Conservation (phyloP, 1,140 invertebrate genomes). For the Drosophila miranda region DNA sequence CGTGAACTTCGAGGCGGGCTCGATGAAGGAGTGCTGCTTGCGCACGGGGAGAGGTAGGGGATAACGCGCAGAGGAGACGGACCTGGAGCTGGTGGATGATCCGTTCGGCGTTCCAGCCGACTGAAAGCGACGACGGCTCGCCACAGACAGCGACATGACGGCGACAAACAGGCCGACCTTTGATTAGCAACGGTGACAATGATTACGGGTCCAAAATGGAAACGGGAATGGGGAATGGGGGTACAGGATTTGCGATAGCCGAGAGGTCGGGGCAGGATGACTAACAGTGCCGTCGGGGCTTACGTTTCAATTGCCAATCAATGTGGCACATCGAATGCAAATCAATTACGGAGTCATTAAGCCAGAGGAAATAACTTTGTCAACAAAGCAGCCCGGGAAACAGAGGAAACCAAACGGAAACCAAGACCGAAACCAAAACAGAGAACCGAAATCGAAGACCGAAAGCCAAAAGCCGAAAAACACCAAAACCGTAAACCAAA, state of each 20-base stretch:
- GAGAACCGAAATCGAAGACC: not conserved
- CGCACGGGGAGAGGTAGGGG: slow-evolving; percentile 37
- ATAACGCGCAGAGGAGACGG: slow-evolving; percentile 13
- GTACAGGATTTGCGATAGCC: not conserved
- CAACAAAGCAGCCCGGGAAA: slow-evolving; percentile 55
- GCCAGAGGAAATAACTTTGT: slow-evolving; percentile 72
- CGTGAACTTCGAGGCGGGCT: slow-evolving; percentile 47
- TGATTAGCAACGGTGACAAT: slow-evolving; percentile 61
- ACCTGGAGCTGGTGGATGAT: slow-evolving; percentile 11
- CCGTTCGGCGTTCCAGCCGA: slow-evolving; percentile 28
- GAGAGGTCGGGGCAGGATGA: not conserved
- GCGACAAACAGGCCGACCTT: slow-evolving; percentile 25
- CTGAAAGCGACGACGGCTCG: slow-evolving; percentile 67
- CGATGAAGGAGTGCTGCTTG: slow-evolving; percentile 73
- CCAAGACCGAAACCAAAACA: slow-evolving; percentile 12
- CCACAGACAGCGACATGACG: slow-evolving; percentile 70
- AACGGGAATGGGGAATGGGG: slow-evolving; percentile 22
- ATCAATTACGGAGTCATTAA: slow-evolving; percentile 77
- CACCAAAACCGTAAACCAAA: slow-evolving; percentile 20
- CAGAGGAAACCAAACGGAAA: not conserved
- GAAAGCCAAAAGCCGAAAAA: slow-evolving; percentile 3
- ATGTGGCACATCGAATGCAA: slow-evolving; percentile 69
- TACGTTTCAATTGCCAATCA: slow-evolving; percentile 63
- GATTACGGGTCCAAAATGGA: slow-evolving; percentile 7
- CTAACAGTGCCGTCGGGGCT: slow-evolving; percentile 17